Percentiles rank a stretch among this genome's conserved stretches.
Conservation (phyloP, 2,113 vertebrate species). For the Dicerorhinus sumatrensis region DNA sequence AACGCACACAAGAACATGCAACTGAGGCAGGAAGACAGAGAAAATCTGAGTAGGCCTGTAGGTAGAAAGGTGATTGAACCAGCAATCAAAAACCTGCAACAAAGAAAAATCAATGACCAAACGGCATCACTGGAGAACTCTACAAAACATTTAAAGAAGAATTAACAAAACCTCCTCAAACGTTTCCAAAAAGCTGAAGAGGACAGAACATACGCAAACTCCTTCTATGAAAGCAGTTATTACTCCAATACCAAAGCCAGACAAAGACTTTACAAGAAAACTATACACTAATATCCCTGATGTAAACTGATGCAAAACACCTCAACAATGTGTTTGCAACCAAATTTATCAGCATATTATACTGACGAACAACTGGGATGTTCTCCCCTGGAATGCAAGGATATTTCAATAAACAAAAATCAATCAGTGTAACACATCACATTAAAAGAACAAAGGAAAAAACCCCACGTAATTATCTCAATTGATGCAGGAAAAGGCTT, state of each 20-base stretch:
- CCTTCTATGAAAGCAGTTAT: neutral
- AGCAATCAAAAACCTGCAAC: neutral
- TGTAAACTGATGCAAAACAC: neutral
- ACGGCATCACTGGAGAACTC: neutral
- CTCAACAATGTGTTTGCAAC: neutral
- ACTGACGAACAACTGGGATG: neutral
- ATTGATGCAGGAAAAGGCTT: neutral
- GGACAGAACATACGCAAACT: neutral
- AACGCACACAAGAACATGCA: neutral
- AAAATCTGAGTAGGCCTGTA: neutral
- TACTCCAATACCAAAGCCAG: neutral
- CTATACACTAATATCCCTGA: neutral
- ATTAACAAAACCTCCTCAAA: neutral
- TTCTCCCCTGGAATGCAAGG: neutral
- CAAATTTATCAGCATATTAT: neutral
- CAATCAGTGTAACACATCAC: neutral
- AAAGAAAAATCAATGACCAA: neutral
- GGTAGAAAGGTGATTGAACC: neutral
- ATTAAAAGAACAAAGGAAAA: neutral
- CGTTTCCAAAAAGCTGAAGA: neutral
- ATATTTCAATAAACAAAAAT: neutral
- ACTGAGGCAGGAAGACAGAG: neutral
- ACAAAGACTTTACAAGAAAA: neutral
- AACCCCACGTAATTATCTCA: neutral
- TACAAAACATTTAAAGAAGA: neutral